phyloP scores from a whole-genome alignment of 2,888 invertebrate species.

The Rhagophthalmus giganteus region DNA sequence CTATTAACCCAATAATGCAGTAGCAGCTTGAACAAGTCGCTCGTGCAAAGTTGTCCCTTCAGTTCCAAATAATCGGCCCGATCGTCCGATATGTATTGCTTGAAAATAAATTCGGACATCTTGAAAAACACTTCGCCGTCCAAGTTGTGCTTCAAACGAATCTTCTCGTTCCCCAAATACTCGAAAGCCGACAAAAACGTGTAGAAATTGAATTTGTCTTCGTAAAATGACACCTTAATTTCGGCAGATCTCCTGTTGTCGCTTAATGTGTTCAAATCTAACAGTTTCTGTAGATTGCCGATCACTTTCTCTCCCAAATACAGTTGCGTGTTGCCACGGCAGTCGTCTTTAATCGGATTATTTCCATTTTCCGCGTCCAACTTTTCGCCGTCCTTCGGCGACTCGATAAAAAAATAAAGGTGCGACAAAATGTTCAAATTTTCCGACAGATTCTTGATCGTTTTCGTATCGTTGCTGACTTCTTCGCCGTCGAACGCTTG shows the following conservation, averaged over 20 bases:
- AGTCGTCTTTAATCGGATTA: constrained; percentile 17
- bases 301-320: constrained; percentile 61
- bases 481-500: constrained; percentile 44
- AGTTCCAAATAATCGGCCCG: constrained; percentile 40
- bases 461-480: constrained; percentile 38
- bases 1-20: constrained; percentile 73
- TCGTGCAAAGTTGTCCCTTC: constrained; percentile 60
- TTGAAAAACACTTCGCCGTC: constrained; percentile 52
- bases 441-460: constrained; percentile 43
- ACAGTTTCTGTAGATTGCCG: constrained; percentile 65
- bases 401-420: constrained; percentile 44
- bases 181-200: constrained; percentile 63
- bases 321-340: constrained; percentile 38
- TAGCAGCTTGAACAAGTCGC: constrained; percentile 71
- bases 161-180: constrained; percentile 42
- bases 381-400: constrained; percentile 20
- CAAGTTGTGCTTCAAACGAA: constrained; percentile 54
- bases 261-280: constrained; percentile 60
- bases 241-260: constrained; percentile 50
- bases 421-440: constrained; percentile 45
- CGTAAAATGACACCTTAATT: constrained; percentile 63
- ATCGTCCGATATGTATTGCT: constrained; percentile 43
- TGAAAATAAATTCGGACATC: constrained; percentile 50
- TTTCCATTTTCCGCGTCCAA: constrained; percentile 44
- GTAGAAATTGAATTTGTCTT: constrained; percentile 57